Conservation (phyloP, 2,113 vertebrate genomes). For the Strix aluco region DNA sequence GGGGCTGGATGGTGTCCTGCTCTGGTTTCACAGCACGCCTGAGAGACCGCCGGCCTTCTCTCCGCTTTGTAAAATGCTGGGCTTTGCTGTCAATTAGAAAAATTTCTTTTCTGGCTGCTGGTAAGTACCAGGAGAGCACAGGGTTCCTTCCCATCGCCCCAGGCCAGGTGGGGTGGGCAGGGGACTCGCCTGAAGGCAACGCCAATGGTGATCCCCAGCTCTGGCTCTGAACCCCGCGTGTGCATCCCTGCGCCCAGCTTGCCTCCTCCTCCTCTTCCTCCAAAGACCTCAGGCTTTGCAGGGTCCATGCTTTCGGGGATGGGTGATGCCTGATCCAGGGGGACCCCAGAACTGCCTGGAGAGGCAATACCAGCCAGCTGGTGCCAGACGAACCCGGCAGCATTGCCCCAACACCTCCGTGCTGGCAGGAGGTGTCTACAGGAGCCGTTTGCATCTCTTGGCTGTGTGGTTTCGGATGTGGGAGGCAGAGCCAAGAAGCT, state of each 20-base stretch:
- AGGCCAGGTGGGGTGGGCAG: background rate
- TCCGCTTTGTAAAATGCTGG: background rate
- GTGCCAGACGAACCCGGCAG: background rate
- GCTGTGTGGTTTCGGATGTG: background rate
- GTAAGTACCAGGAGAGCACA: background rate
- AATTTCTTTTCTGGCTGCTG: background rate
- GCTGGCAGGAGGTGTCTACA: background rate
- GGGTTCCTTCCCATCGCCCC: background rate
- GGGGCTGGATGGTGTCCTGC: background rate
- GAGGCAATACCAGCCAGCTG: background rate
- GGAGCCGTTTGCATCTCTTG: background rate
- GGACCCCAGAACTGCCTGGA: no score
- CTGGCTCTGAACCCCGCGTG: background rate
- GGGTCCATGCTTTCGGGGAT: background rate
- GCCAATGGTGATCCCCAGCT: background rate
- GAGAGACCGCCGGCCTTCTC: background rate
- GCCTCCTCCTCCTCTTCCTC: background rate
- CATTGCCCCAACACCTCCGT: background rate
- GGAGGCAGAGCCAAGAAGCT: background rate
- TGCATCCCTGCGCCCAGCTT: background rate
- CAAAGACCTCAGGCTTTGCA: fast-evolving
- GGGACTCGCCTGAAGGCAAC: background rate
- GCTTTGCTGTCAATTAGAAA: background rate
- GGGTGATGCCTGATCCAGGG: background rate
- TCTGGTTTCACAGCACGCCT: background rate